Evolutionary conservation across 2,113 vertebrate species (phyloP).

Genomic region (Lagopus leucura): DNA sequence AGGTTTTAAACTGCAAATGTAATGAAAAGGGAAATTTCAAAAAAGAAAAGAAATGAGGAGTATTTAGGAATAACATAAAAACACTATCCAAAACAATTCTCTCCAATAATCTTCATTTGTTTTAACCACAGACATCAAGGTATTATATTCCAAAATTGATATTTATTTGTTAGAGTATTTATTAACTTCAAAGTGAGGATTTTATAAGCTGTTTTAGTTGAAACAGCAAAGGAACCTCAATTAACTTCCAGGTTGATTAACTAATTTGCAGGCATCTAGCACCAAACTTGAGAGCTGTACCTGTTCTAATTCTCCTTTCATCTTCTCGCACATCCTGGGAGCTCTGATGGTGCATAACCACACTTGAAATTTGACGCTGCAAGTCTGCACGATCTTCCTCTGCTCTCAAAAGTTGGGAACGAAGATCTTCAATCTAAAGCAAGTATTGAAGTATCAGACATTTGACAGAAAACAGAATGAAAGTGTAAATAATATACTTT

Average conservation of each 20-base stretch:
- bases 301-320: conserved; percentile 74
- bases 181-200: neutral
- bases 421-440: conserved; percentile 88
- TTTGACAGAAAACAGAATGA: neutral
- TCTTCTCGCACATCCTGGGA: conserved; percentile 74
- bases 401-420: conserved; percentile 81
- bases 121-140: neutral
- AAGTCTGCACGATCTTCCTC: conserved; percentile 81
- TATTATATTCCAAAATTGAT: neutral
- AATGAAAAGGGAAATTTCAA: neutral
- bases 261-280: neutral
- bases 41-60: neutral
- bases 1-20: neutral
- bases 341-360: conserved; percentile 64
- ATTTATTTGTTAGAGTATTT: neutral
- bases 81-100: neutral
- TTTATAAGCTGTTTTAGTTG: neutral
- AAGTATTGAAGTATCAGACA: neutral
- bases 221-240: neutral
- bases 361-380: conserved; percentile 78
- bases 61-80: neutral
- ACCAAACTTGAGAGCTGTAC: conserved; percentile 41
- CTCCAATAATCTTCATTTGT: neutral
- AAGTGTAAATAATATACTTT: neutral
- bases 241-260: neutral